Evolutionary conservation across 2,797 vertebrate species (phyloP).

Genomic region (Sebastes cheni): DNA sequence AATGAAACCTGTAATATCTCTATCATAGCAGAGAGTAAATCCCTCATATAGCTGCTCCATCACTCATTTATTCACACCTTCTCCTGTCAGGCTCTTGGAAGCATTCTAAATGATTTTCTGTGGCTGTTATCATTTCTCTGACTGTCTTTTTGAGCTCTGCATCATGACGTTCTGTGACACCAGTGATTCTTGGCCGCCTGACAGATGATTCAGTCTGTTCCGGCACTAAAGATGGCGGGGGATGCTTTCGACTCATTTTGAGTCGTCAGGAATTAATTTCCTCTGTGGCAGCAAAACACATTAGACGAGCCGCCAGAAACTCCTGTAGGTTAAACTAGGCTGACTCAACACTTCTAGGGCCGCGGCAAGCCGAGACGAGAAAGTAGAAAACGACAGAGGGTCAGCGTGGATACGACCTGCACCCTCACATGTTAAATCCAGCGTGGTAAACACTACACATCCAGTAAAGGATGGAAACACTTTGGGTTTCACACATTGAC

Average conservation of each 20-base stretch:
- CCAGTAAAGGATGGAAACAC: too few relatives aligned
- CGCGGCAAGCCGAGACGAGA: too few relatives aligned
- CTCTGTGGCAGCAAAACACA: neutral
- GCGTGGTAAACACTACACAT: too few relatives aligned
- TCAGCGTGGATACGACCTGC: too few relatives aligned
- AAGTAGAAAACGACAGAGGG: too few relatives aligned
- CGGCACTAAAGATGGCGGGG: neutral
- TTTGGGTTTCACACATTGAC: too few relatives aligned
- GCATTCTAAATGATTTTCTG: neutral
- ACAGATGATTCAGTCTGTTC: neutral
- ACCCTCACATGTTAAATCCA: too few relatives aligned
- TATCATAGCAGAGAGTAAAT: neutral
- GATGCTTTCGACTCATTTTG: neutral
- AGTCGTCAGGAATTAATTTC: neutral
- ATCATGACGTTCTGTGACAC: neutral
- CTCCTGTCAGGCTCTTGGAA: neutral
- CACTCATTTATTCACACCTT: neutral
- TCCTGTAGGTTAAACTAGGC: neutral
- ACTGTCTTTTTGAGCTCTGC: neutral
- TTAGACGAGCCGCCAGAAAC: neutral
- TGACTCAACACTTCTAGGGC: neutral
- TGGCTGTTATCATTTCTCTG: neutral
- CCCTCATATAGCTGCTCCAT: neutral
- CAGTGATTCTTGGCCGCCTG: neutral
- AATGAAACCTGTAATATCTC: neutral